Conservation (phyloP, 2,888 invertebrate species). For the Diarsia mendica region DNA sequence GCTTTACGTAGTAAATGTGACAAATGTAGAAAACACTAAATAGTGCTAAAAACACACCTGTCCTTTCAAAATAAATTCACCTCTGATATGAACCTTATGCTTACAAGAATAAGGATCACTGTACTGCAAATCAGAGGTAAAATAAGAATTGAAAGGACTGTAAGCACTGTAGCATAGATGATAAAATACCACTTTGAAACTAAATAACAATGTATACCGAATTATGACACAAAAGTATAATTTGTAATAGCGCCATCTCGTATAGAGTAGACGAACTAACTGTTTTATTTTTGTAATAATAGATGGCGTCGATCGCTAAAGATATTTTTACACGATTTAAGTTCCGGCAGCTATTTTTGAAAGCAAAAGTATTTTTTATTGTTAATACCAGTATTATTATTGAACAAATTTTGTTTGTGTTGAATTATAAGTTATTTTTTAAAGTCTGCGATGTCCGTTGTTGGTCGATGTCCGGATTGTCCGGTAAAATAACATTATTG, state of each 20-base stretch:
- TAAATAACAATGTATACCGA: slow-evolving; percentile 57
- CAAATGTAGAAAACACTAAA: slow-evolving; percentile 54
- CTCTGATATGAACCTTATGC: neutral
- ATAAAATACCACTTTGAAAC: slow-evolving; percentile 50
- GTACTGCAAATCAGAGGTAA: neutral
- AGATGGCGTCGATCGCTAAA: slow-evolving; percentile 57
- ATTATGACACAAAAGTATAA: slow-evolving; percentile 61
- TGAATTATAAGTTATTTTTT: slow-evolving; percentile 49
- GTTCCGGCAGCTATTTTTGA: slow-evolving; percentile 62
- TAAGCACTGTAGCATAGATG: slow-evolving; percentile 57
- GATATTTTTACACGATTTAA: slow-evolving; percentile 61
- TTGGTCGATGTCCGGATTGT: slow-evolving; percentile 38
- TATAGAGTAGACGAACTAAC: slow-evolving; percentile 44
- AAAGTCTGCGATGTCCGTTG: slow-evolving; percentile 54
- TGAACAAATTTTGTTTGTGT: slow-evolving; percentile 62
- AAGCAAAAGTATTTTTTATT: slow-evolving; percentile 53
- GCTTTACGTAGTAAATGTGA: slow-evolving; percentile 59
- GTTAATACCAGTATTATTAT: slow-evolving; percentile 57
- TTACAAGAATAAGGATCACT: neutral
- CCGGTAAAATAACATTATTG: slow-evolving; percentile 39
- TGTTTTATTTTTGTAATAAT: slow-evolving; percentile 56
- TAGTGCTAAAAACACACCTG: slow-evolving; percentile 56
- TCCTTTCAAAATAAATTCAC: neutral
- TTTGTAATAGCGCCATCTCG: slow-evolving; percentile 51
- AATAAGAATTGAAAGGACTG: neutral